Base-by-base conservation (phyloP, 2,113 vertebrate genomes). In the Noturus placidus region DNA sequence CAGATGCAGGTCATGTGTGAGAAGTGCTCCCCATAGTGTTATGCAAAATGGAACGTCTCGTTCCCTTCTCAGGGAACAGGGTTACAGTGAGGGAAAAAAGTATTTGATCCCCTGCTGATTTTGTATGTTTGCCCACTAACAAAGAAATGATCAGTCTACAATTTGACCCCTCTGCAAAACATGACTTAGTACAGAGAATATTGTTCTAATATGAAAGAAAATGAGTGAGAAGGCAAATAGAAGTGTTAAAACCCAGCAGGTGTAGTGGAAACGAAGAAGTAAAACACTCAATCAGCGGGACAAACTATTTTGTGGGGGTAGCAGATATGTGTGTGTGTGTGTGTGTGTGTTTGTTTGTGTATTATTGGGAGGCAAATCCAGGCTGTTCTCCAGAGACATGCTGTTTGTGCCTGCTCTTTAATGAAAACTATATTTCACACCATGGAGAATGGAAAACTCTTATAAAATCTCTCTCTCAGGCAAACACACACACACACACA, bases 371-470 rank as follows among this genome's bases (percentile, higher is more conserved):
- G 69, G 38, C 84, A 59, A 77, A 72, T 56, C 65, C 17, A 83
- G 63, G 50, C 38, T 38, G 77, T 25, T 69, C 79, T 74, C 69
- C 50, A 59, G 78, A 82, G 78, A 72, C 52, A n/a, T 25, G n/a
- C 63, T 83, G 80, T 87, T 87, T 83, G 50, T 17, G 70, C 78
- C 50, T 72, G 52, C 67, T 72, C 79, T 82, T 82, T 87, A 90
- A 90, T 91, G 86, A 90, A 90, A 88, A 85, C 85, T 80, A 86
- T 87, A 86, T 90, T 86, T 90, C 89, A 87, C 57, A 86, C 84
- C n/a, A 82, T n/a, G 42, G 79, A 78, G 67, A 69, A 78, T 35
- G 56, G 80, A 54, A 38, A 76, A 14, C 79, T 5, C 19, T 50
- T 22, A 35, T 69, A 67, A 56, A 46, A 46, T 46, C 42, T 46